Conservation (phyloP, 2,113 vertebrate species). For the Myiagra hebetior region DNA sequence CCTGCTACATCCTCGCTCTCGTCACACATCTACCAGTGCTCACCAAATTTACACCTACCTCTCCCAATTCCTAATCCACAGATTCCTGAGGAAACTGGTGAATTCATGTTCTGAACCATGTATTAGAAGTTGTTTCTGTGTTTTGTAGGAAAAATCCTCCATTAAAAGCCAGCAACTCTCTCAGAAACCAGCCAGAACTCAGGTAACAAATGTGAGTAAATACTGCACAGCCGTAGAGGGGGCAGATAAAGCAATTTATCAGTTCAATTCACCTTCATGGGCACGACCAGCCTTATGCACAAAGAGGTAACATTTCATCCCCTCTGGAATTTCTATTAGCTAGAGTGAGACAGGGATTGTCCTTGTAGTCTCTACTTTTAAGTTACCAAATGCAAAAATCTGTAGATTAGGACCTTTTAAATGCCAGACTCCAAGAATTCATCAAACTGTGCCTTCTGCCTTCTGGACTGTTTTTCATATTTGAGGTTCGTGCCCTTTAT, state of each 20-base stretch:
- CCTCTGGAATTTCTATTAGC: not conserved
- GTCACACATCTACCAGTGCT: not conserved
- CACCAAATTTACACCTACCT: not conserved
- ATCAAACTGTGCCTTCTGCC: not conserved
- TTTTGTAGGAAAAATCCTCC: not conserved
- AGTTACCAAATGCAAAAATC: not conserved
- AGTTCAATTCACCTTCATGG: not conserved
- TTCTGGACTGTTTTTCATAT: not conserved
- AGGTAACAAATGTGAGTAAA: not conserved
- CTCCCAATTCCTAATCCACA: not conserved
- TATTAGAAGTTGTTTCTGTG: not conserved
- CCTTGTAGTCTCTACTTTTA: not conserved
- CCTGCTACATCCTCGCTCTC: rapidly evolving
- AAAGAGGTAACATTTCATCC: not conserved
- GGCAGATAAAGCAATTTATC: not conserved
- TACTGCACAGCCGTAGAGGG: not conserved
- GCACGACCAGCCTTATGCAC: not conserved
- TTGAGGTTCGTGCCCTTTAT: not conserved
- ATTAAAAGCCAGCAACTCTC: not conserved
- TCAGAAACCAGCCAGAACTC: not conserved
- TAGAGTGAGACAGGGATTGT: not conserved
- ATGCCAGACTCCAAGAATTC: not conserved
- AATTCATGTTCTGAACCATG: not conserved
- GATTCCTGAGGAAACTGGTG: not conserved
- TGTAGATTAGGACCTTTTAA: not conserved